Evolutionary conservation across 2,797 vertebrate genomes (phyloP).

Genomic region (Caiman crocodilus): DNA sequence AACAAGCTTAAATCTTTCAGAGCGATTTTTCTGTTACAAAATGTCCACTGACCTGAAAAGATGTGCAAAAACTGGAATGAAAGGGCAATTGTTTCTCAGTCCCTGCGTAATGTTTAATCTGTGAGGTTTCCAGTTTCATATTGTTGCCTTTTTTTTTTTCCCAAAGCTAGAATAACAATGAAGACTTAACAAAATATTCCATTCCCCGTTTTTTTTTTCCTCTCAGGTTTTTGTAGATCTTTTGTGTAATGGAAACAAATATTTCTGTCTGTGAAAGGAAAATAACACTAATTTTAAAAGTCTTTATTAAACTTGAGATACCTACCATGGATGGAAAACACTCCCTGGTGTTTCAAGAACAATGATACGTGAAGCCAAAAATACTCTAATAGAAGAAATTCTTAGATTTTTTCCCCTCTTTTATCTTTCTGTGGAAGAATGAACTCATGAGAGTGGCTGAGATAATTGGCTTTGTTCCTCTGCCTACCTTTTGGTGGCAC

Average conservation of each 20-base stretch:
- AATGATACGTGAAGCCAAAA: background rate
- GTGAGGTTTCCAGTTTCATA: background rate
- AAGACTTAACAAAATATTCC: background rate
- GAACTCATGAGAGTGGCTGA: background rate
- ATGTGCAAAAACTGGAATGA: background rate
- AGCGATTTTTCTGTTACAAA: background rate
- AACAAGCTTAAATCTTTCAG: background rate
- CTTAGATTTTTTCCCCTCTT: background rate
- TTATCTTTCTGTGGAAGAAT: background rate
- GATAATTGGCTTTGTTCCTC: background rate
- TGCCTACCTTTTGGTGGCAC: no score
- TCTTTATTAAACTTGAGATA: background rate
- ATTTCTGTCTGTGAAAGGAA: background rate
- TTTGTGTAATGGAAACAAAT: conserved; percentile 15
- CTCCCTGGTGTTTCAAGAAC: background rate
- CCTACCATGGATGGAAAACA: background rate
- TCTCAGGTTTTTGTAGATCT: background rate
- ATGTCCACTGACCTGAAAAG: background rate
- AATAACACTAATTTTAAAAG: background rate
- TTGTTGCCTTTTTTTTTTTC: conserved; percentile 5
- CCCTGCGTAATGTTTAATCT: background rate
- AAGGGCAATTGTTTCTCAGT: background rate
- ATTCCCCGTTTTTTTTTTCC: background rate
- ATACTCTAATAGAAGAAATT: background rate
- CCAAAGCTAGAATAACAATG: background rate